Percentiles rank a stretch among this genome's conserved stretches.
phyloP scores from a whole-genome alignment of 2,797 vertebrate species.

The Gadopsis bispinosus region DNA sequence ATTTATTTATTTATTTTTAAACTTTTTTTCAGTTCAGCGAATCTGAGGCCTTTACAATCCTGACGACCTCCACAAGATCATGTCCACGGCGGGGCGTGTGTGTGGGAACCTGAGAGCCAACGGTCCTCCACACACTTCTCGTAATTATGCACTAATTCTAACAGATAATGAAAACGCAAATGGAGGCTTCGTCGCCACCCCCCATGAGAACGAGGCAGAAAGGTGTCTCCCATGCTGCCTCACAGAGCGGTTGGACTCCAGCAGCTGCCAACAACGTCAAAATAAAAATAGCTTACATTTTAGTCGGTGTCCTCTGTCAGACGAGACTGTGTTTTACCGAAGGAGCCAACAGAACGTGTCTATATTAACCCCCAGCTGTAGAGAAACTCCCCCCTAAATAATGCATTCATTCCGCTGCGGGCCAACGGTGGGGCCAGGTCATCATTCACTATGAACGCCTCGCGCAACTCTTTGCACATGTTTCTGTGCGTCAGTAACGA shows the following conservation, averaged over 20 bases:
- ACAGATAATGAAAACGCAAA: slow-evolving; percentile 62
- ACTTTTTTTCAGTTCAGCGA: background rate
- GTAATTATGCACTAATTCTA: slow-evolving; percentile 30
- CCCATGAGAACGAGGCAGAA: slow-evolving; percentile 50
- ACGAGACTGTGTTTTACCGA: background rate
- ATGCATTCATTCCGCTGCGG: background rate
- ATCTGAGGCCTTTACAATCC: background rate
- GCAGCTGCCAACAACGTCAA: background rate
- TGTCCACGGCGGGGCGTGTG: background rate
- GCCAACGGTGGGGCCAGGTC: background rate
- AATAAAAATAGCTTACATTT: background rate
- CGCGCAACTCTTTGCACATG: no score
- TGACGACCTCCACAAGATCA: background rate
- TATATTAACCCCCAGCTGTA: background rate
- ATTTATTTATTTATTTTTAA: no score
- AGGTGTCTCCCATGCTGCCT: background rate
- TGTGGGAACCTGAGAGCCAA: slow-evolving; percentile 29
- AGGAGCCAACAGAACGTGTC: background rate
- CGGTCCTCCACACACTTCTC: slow-evolving; percentile 33
- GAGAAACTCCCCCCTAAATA: background rate
- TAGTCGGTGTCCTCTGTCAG: no score
- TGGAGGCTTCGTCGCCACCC: background rate
- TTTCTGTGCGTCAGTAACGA: background rate
- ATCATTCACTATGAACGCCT: background rate
- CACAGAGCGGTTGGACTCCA: background rate